phyloP scores from a whole-genome alignment of 92 coral and sea anemone species.

The Blastomussa wellsi region DNA sequence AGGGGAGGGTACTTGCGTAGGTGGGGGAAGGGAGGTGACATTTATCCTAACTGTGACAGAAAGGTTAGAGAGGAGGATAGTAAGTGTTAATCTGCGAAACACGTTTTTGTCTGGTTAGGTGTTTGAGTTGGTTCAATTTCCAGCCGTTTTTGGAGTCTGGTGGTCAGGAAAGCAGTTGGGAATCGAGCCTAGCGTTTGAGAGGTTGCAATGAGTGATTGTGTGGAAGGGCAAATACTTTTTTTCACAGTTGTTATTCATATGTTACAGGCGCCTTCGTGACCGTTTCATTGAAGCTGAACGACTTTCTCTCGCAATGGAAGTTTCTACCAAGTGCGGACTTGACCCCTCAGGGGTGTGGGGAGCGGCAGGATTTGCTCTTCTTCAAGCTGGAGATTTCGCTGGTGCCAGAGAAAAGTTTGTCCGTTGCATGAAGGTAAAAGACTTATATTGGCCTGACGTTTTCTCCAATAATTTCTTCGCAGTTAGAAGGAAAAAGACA shows the following conservation, averaged over 20 bases:
- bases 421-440: conserved; percentile 88
- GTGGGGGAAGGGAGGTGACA: too few species aligned
- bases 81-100: not conserved
- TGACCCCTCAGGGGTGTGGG: conserved; percentile 97
- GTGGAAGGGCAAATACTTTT: not conserved
- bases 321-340: conserved; percentile 98
- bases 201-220: not conserved
- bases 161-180: too few species aligned
- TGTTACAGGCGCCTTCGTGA: conserved; percentile 91
- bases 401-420: conserved; percentile 92
- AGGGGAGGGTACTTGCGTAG: too few species aligned
- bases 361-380: conserved; percentile 93
- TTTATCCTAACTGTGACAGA: too few species aligned
- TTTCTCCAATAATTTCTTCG: not conserved
- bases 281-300: conserved; percentile 90
- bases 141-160: too few species aligned
- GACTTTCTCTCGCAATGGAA: conserved; percentile 94
- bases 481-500: not conserved
- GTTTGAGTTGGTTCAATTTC: not conserved
- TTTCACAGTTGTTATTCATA: not conserved
- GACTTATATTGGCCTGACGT: not conserved
- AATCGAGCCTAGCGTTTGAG: too few species aligned
- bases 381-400: conserved; percentile 93
- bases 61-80: too few species aligned
- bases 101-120: not conserved